Base-by-base conservation (phyloP, 2,888 invertebrate species). In the Chymomyza procnemis region DNA sequence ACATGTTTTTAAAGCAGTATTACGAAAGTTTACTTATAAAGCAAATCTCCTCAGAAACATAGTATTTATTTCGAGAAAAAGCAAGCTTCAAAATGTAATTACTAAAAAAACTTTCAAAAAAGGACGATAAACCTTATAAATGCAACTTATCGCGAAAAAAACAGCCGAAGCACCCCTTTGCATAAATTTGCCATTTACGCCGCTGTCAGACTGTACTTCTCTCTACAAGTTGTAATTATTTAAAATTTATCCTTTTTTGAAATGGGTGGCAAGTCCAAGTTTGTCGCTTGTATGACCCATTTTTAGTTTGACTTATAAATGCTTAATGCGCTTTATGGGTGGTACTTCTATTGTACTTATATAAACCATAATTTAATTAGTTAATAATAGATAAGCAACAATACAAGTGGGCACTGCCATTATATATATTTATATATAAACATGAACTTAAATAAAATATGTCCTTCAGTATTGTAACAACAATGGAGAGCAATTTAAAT, bases 381-480 rank as follows among this genome's bases (percentile, higher is more conserved):
- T 66, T 75, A 75, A 74, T 73, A 76, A 74, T 74, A 64, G 68
- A 73, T 66, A 56, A 61, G 16, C 12, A 12, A 41, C 34, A 9
- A 12, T 12, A 41, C 34, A 9, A 2, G 34, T 41, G 12, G 3
- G 34, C 34, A 12, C 34, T 41, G 12, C 12, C 34, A 12, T 41
- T 47, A n/a, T 50, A 50, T 8, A 3, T 48, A 48, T 8, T 1
- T 48, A 48, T 14, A 9, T 48, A 50, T 50, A 9, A 50, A 19
- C 16, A 19, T 18, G 50, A 16, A 18, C 14, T 50, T 19, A 50
- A 19, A 50, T 18, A 16, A 50, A 18, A n/a, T 50, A 41, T 41
- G 34, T 41, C 34, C 12, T 12, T 41, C 34, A 41, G 12, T 41
- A 12, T 41, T 41, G 34, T 41, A n/a, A 41, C 12, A 41, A 41